Evolutionary conservation across 2,888 invertebrate species (phyloP).

Genomic region (Hartigia nigra): DNA sequence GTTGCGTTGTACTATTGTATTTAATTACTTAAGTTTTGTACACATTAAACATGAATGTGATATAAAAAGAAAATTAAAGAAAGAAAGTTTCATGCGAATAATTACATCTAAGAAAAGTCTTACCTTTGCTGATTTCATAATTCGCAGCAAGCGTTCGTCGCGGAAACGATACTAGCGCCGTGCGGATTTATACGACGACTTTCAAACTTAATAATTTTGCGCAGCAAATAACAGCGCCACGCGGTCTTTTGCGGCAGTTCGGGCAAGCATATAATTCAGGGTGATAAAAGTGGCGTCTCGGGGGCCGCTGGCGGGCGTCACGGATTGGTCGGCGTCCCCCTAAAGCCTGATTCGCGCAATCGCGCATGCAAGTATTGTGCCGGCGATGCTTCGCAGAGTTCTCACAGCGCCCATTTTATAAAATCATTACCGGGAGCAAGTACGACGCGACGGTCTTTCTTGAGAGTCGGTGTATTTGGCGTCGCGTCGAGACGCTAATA

Average conservation of each 20-base stretch:
- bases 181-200: not conserved
- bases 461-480: conserved; percentile 18
- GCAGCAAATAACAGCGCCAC: not conserved
- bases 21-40: conserved; percentile 40
- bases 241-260: not conserved
- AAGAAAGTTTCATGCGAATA: not conserved
- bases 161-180: not conserved
- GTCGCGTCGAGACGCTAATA: conserved; percentile 24
- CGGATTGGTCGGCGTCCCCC: not conserved
- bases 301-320: not conserved
- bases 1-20: conserved; percentile 4
- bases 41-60: conserved; percentile 43
- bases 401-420: conserved; percentile 23
- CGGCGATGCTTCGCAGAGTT: conserved; percentile 1
- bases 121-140: not conserved
- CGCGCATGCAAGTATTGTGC: conserved; percentile 8
- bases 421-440: conserved; percentile 28
- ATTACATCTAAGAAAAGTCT: not conserved
- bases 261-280: not conserved
- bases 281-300: not conserved
- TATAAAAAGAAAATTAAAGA: conserved; percentile 8
- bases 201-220: not conserved
- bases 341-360: not conserved
- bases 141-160: not conserved
- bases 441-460: conserved; percentile 24